Evolutionary conservation across 2,888 invertebrate genomes (phyloP).

Genomic region (Oithona nana): DNA sequence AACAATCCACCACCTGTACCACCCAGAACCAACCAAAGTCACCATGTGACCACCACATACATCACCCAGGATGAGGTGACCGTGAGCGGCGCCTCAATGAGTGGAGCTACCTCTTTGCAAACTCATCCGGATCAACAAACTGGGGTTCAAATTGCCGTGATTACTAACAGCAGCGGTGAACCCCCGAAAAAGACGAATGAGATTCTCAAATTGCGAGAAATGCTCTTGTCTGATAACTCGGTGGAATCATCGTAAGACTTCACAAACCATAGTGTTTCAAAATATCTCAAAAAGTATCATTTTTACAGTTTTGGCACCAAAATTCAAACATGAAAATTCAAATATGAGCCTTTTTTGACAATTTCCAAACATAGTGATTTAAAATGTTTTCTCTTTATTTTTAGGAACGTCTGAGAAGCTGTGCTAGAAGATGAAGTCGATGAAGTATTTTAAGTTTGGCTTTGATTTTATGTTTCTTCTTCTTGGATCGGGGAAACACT

Average conservation of each 20-base stretch:
- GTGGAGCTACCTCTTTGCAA: not conserved
- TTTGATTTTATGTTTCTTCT: too few species aligned
- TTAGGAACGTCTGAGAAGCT: too few species aligned
- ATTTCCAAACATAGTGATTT: too few species aligned
- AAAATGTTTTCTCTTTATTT: too few species aligned
- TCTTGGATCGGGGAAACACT: not conserved
- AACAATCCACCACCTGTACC: constrained; percentile 2
- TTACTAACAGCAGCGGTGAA: not conserved
- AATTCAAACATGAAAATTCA: too few species aligned
- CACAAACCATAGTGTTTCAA: too few species aligned
- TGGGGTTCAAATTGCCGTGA: not conserved
- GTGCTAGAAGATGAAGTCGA: too few species aligned
- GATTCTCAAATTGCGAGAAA: not conserved
- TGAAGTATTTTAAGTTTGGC: too few species aligned
- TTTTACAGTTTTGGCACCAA: too few species aligned
- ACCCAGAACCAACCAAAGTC: constrained; percentile 19
- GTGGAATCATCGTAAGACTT: constrained; percentile 5
- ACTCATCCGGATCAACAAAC: not conserved
- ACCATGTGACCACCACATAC: constrained; percentile 21
- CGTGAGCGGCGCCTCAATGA: not conserved
- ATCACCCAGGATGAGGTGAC: constrained; percentile 20
- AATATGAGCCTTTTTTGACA: too few species aligned
- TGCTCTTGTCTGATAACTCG: not conserved
- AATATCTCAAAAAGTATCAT: too few species aligned
- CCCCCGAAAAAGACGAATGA: not conserved